Conservation (phyloP, 2,113 vertebrate species). For the Alouatta palliata region DNA sequence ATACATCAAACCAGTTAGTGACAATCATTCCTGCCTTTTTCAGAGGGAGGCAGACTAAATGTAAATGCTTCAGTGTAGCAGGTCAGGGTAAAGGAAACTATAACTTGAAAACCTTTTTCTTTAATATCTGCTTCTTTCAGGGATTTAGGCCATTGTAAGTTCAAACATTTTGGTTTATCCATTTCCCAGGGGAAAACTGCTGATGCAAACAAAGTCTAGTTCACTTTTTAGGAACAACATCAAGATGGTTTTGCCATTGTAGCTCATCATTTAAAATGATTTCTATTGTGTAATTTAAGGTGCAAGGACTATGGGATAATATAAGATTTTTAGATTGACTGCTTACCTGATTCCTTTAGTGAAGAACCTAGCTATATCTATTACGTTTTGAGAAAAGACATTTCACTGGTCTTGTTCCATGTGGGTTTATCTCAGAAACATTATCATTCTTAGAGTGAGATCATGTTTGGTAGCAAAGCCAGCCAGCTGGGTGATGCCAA, state of each 20-base stretch:
- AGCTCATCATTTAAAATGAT: not conserved
- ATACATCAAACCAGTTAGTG: not conserved
- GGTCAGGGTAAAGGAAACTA: not conserved
- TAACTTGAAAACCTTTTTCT: not conserved
- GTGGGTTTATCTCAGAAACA: not conserved
- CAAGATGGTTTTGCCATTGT: not conserved
- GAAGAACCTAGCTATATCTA: not conserved
- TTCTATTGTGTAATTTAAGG: not conserved
- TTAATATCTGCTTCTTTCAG: not conserved
- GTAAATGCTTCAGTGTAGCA: not conserved
- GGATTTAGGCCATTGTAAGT: not conserved
- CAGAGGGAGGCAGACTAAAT: not conserved
- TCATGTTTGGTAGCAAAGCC: conserved; percentile 50
- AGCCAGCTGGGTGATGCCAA: conserved; percentile 43
- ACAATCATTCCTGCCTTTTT: not conserved
- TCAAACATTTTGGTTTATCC: not conserved
- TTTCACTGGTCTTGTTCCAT: not conserved
- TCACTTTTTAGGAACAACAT: not conserved
- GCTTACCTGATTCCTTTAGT: not conserved
- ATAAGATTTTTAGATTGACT: not conserved
- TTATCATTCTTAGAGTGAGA: not conserved
- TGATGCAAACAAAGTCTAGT: not conserved
- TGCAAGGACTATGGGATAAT: fast-evolving
- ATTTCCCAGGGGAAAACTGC: not conserved
- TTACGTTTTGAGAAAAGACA: not conserved